Conservation (phyloP, 2,113 vertebrate species). For the Leptobrachium leishanense region DNA sequence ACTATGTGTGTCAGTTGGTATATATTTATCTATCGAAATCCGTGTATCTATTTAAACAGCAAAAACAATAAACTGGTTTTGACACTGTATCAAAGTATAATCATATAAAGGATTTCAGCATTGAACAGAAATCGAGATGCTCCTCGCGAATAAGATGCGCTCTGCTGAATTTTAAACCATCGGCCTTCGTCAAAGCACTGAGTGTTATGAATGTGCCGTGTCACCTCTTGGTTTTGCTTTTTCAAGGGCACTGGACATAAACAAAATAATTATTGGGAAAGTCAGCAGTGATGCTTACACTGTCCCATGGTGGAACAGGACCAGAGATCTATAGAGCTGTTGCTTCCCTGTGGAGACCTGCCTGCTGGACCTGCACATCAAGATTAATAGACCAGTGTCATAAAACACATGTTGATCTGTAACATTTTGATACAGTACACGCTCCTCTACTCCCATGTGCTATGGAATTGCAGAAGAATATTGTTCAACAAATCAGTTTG, state of each 20-base stretch:
- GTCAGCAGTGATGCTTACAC: conserved; percentile 31
- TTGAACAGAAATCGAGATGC: too few relatives aligned
- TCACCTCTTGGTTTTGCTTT: not conserved
- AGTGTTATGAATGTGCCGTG: not conserved
- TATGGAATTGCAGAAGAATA: not conserved
- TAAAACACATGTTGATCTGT: conserved; percentile 18
- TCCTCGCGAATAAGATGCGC: too few relatives aligned
- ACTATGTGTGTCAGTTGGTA: too few relatives aligned
- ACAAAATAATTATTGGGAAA: conserved; percentile 31
- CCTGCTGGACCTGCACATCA: conserved; percentile 18
- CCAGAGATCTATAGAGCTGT: conserved; percentile 26
- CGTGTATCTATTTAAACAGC: too few relatives aligned
- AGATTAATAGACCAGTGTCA: conserved; percentile 39
- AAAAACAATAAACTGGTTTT: too few relatives aligned
- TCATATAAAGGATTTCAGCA: too few relatives aligned
- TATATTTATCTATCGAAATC: too few relatives aligned
- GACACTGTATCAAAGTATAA: too few relatives aligned
- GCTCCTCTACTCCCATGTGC: conserved; percentile 7
- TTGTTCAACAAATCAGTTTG: conserved; percentile 8
- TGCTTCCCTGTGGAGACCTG: conserved; percentile 20
- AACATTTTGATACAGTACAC: conserved; percentile 7
- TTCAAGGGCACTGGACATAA: conserved; percentile 29
- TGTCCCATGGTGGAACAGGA: conserved; percentile 22
- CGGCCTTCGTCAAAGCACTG: not conserved
- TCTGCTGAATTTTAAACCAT: too few relatives aligned